Percentiles rank a stretch among this genome's conserved stretches.
phyloP scores from a whole-genome alignment of 1,140 invertebrate species.

The Holotrichia oblita region DNA sequence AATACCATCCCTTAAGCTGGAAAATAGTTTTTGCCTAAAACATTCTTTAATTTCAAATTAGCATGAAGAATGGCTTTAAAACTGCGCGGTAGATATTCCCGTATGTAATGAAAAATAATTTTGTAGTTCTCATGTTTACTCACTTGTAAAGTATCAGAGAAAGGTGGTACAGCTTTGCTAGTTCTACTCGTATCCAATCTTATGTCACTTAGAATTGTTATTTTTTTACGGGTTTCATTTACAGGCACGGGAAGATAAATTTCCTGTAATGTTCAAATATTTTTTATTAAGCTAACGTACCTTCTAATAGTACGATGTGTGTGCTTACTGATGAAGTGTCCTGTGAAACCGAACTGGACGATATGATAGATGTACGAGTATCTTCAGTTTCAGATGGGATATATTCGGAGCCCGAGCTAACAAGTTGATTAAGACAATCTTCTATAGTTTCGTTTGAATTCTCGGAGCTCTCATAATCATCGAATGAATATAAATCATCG shows the following conservation, averaged over 20 bases:
- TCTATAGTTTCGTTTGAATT: neutral
- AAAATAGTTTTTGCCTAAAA: too few species aligned
- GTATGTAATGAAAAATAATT: neutral
- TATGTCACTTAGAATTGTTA: slow-evolving; percentile 13
- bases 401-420: neutral
- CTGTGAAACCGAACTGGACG: neutral
- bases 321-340: neutral
- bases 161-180: neutral
- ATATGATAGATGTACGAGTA: neutral
- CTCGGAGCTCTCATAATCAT: neutral
- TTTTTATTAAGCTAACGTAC: neutral
- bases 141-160: neutral
- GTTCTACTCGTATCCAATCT: neutral
- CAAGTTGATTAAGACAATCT: neutral
- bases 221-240: slow-evolving; percentile 7
- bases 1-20: neutral
- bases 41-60: too few species aligned
- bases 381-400: neutral
- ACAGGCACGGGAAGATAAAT: neutral
- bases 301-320: neutral
- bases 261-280: neutral
- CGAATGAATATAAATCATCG: neutral
- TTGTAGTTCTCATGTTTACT: neutral
- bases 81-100: neutral
- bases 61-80: neutral